Evolutionary conservation across 2,797 vertebrate genomes (phyloP).

Genomic region (Tragopan temminckii): DNA sequence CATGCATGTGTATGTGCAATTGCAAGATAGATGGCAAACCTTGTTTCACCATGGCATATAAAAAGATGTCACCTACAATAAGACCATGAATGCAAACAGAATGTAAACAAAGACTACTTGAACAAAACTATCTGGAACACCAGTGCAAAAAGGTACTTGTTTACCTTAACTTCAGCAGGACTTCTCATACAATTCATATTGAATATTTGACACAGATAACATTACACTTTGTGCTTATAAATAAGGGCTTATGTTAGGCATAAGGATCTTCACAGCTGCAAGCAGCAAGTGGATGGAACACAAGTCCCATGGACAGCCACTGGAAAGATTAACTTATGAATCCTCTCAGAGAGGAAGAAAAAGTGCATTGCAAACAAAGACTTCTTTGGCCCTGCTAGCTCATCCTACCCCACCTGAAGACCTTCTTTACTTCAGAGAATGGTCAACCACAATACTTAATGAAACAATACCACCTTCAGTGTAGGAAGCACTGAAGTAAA

Average conservation of each 20-base stretch:
- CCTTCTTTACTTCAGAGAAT: neutral
- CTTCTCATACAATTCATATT: neutral
- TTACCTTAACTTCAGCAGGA: neutral
- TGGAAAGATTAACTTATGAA: neutral
- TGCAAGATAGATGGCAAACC: neutral
- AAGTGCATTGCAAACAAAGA: neutral
- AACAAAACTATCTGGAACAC: neutral
- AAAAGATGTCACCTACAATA: neutral
- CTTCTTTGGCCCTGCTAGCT: neutral
- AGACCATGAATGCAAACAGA: neutral
- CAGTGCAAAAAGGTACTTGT: neutral
- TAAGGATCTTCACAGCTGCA: neutral
- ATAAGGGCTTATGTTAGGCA: neutral
- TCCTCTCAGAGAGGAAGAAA: neutral
- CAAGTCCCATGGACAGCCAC: neutral
- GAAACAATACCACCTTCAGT: neutral
- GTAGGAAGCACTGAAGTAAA: neutral
- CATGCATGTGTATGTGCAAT: fast-evolving
- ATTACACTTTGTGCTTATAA: neutral
- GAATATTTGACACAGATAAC: neutral
- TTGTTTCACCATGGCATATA: neutral
- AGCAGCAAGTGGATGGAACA: neutral
- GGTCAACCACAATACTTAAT: neutral
- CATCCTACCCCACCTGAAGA: neutral
- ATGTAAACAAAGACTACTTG: neutral